Evolutionary conservation across 2,113 vertebrate genomes (phyloP), one percentile per base, ranked within the genome.

Genomic region (Cygnus atratus): DNA sequence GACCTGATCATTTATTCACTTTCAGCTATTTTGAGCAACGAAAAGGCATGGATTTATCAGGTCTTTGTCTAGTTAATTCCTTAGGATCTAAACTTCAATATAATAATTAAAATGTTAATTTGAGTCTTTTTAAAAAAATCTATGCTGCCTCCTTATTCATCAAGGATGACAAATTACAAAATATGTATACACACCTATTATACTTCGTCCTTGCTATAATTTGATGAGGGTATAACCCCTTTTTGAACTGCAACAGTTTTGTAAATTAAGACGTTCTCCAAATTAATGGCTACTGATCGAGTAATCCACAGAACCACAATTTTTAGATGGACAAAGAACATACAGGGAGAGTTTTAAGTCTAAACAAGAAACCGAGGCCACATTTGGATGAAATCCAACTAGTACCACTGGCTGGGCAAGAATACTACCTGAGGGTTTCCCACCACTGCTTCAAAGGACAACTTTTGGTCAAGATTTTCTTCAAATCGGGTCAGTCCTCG

Each of bases 291-390:
- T 75, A 25, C 3, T 39, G 20, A 54, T 1, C 2, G 4, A 78
- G 7, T 2, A 77, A 71, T 55, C 65, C 46, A 29, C 52, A 88
- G 9, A 81, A 20, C 3, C 57, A 26, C 50, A 50, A 21, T 31
- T 58, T 59, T 82, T 11, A 17, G 2, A 55, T 0, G 10, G 33
- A 13, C 29, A 76, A 41, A 81, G 13, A 76, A 24, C 22, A 84
- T 25, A 12, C 0, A 1, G 16, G 13, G 7, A 22, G 9, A 84
- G 54, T 17, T 29, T 17, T 33, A 31, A 59, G 48, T 0, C 44
- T 43, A 52, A 75, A 44, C 0, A 2, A 86, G 68, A 80, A 90
- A 68, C 22, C 7, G 16, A 75, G 41, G n/a, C 7, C 21, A 0
- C 37, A 19, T 11, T 81, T 54, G 76, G 58, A 10, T 22, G 35